These are phyloP conservation scores for Formica selysi DNA, from an alignment of 1,140 invertebrate genomes.

Conservation along the genomic window DNA sequence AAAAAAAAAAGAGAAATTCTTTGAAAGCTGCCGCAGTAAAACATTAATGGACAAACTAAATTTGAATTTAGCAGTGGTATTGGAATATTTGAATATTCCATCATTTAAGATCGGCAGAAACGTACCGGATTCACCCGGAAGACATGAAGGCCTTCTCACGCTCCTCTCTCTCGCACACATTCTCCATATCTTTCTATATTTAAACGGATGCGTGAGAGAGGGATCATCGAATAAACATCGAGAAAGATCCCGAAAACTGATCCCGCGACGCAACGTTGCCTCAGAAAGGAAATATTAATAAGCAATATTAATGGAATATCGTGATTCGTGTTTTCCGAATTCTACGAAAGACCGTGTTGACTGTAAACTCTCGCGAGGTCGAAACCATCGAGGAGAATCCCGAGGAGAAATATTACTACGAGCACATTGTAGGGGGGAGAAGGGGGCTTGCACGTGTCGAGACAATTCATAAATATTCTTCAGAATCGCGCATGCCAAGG, in stretches of 20 bases:
- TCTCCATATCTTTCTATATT: conserved; percentile 13
- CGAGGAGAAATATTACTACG: background rate
- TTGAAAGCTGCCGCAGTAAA: background rate
- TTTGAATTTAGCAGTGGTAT: conserved; percentile 25
- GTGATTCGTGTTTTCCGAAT: conserved; percentile 55
- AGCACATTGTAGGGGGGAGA: conserved; percentile 4
- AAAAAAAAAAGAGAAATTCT: background rate
- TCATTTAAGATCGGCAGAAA: conserved; percentile 1
- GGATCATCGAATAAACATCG: background rate
- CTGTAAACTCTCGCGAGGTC: conserved; percentile 41
- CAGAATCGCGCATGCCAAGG: no score
- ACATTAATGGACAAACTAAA: conserved; percentile 32
- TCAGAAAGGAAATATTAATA: background rate
- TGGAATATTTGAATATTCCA: conserved; percentile 46
- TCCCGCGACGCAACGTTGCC: background rate
- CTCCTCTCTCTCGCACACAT: background rate
- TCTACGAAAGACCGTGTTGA: conserved; percentile 23
- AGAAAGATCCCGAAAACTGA: conserved; percentile 2
- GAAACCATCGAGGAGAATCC: conserved; percentile 18
- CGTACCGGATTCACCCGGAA: background rate
- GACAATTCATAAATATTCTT: no score
- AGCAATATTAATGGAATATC: conserved; percentile 22
- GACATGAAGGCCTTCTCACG: conserved; percentile 23
- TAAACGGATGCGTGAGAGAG: background rate
- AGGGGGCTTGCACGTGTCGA: no score